These are phyloP conservation scores for Sinohyriopsis cumingii DNA, from an alignment of 2,888 invertebrate genomes.

Conservation along the genomic window DNA sequence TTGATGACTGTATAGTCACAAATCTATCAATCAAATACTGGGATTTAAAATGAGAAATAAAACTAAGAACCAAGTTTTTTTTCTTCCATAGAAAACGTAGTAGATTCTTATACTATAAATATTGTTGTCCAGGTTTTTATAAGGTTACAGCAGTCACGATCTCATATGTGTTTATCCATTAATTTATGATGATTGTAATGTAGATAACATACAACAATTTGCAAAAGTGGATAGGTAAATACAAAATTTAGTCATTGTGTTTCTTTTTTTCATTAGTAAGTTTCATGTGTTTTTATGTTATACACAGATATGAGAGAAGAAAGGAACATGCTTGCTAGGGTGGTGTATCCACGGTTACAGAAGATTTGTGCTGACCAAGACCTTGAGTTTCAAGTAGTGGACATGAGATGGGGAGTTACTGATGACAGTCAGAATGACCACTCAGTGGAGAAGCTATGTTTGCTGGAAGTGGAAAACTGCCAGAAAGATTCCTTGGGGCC, in stretches of 20 bases:
- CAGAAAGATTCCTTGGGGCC: slow-evolving; percentile 65
- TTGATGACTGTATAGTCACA: no score
- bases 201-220: no score
- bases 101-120: no score
- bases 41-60: no score
- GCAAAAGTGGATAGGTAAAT: not conserved
- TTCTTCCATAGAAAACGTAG: no score
- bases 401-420: slow-evolving; percentile 69
- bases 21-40: no score
- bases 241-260: not conserved
- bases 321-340: slow-evolving; percentile 58
- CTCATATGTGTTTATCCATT: no score
- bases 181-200: no score
- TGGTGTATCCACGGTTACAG: slow-evolving; percentile 60
- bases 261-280: not conserved
- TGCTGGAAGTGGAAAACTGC: slow-evolving; percentile 65
- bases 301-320: slow-evolving; percentile 63
- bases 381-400: slow-evolving; percentile 67
- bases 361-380: slow-evolving; percentile 53
- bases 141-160: no score
- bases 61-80: no score
- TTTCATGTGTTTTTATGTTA: slow-evolving; percentile 4
- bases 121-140: no score
- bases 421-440: slow-evolving; percentile 66
- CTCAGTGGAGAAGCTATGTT: slow-evolving; percentile 62